Evolutionary conservation across 2,888 invertebrate species (phyloP), one percentile per base, ranked within the genome.

Genomic region (Protodeltote pygarga): DNA sequence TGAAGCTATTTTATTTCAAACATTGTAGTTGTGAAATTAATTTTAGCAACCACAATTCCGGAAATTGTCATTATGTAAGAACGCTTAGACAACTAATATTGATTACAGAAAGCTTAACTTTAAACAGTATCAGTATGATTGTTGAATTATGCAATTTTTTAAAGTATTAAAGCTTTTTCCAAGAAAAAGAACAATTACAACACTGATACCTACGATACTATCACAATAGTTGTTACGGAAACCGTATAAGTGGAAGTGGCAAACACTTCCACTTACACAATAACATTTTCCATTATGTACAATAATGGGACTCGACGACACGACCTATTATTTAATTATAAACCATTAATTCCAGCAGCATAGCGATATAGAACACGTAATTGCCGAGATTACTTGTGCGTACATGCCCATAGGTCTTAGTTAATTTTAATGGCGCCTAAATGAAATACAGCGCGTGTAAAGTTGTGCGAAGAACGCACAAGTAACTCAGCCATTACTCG

Each of bases 401-500:
- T 47, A 41, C 47, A 45, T 23, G 21, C 46, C 52, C 62, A 62
- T 65, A 60, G 60, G 55, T 67, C 59, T 70, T 51, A 48, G 71
- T 67, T 68, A 67, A 64, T 70, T 70, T 64, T 70, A 68, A 68
- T 64, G 64, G 42, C 47, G 28, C 42, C 67, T 70, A 66, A 70
- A 68, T 57, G 60, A 70, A 67, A 68, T 60, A 70, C 60, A 54
- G 51, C 34, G 42, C 16, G 53, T 44, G 48, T 65, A 59, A 69
- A 72, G 59, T 59, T 64, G 58, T 47, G 49, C 46, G 40, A 62
- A 58, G 53, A 60, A 63, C 57, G 49, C 60, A 61, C 59, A 70
- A 68, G 70, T 65, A 74, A 64, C 68, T 61, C 57, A 31, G 68
- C 75, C 78, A 79, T 85, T 85, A 83, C 74, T 84, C 76, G 77